Conservation (phyloP, 2,888 invertebrate genomes). For the Dicranocentrus wangi region DNA sequence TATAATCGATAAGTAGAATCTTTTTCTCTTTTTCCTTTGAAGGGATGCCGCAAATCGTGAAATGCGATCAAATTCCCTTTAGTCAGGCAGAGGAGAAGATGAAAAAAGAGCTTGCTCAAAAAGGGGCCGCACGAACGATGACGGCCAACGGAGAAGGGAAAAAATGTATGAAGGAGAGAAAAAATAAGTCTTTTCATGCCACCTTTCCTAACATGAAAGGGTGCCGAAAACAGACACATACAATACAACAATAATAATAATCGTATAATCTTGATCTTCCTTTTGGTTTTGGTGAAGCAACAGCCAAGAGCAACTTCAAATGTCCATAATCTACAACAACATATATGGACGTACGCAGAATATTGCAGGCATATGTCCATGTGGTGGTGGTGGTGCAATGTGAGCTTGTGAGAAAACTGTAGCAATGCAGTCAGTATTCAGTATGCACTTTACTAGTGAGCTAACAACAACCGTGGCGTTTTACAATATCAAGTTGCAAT, state of each 20-base stretch:
- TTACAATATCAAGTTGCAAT: too few relatives aligned
- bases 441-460: too few relatives aligned
- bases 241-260: constrained; percentile 63
- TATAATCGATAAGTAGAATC: constrained; percentile 70
- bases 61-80: constrained; percentile 71
- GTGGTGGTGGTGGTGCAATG: too few relatives aligned
- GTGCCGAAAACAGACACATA: constrained; percentile 68
- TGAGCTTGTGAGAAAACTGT: too few relatives aligned
- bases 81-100: constrained; percentile 39
- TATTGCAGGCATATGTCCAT: too few relatives aligned
- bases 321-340: constrained; percentile 17
- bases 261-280: constrained; percentile 60
- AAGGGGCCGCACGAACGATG: constrained; percentile 61
- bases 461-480: too few relatives aligned
- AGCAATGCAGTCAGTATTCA: too few relatives aligned
- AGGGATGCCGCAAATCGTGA: constrained; percentile 71
- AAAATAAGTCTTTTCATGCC: constrained; percentile 69
- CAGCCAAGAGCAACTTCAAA: constrained; percentile 40
- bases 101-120: constrained; percentile 58
- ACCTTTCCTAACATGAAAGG: constrained; percentile 71
- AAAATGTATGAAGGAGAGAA: constrained; percentile 48
- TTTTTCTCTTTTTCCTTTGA: constrained; percentile 67
- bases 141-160: constrained; percentile 47
- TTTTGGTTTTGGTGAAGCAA: constrained; percentile 57
- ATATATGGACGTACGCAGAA: too few relatives aligned